Percentiles rank a stretch among this genome's conserved stretches.
These are phyloP conservation scores for Panagrolaimus sp. DNA, from an alignment of 1,140 invertebrate genomes.

Conservation along the genomic window DNA sequence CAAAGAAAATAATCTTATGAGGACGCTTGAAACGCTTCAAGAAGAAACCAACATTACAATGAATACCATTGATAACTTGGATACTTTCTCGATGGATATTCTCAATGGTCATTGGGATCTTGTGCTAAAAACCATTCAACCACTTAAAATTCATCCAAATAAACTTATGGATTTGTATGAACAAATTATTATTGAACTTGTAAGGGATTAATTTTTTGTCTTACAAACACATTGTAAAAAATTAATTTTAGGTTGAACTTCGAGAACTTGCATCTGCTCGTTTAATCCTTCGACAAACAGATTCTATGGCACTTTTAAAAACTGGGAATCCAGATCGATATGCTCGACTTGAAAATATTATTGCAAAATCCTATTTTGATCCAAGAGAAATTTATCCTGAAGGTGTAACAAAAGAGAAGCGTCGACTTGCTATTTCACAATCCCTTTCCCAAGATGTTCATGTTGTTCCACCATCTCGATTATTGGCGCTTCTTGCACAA, in stretches of 20 bases:
- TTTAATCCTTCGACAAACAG: slow-evolving; percentile 89
- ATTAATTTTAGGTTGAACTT: too few relatives aligned
- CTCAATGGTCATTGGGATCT: slow-evolving; percentile 99
- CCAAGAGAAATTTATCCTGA: slow-evolving; percentile 93
- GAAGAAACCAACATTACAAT: slow-evolving; percentile 95
- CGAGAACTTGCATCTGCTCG: slow-evolving; percentile 93
- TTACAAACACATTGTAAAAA: too few relatives aligned
- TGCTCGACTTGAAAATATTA: slow-evolving; percentile 75
- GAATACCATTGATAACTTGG: slow-evolving; percentile 97
- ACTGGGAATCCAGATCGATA: slow-evolving; percentile 91
- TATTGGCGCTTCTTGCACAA: slow-evolving; percentile 86
- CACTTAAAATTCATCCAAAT: slow-evolving; percentile 91
- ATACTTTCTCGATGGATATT: slow-evolving; percentile 93
- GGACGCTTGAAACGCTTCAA: slow-evolving; percentile 84
- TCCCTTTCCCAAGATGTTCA: slow-evolving; percentile 92
- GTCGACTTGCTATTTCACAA: slow-evolving; percentile 82
- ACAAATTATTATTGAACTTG: slow-evolving; percentile 97
- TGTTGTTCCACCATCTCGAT: slow-evolving; percentile 89
- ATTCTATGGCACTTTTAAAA: slow-evolving; percentile 97
- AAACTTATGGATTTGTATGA: slow-evolving; percentile 98
- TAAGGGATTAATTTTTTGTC: too few relatives aligned
- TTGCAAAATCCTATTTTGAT: slow-evolving; percentile 94
- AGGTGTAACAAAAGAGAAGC: slow-evolving; percentile 88
- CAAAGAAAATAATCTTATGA: slow-evolving; percentile 91
- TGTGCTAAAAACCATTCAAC: slow-evolving; percentile 92